Conservation (phyloP, 2,797 vertebrate genomes). For the Sphenodon punctatus region DNA sequence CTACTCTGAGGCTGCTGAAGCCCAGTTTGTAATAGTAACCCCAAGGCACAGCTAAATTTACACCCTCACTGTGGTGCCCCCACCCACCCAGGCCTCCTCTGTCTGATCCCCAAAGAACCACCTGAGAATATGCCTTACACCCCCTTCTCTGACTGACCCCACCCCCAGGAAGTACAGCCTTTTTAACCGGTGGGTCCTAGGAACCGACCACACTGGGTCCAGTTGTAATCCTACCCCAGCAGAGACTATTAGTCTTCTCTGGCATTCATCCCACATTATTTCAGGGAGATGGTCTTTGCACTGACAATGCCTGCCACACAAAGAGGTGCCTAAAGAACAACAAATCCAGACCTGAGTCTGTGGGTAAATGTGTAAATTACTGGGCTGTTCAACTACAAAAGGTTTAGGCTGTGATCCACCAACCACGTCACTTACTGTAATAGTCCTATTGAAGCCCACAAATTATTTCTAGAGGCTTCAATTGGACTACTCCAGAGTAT, state of each 20-base stretch:
- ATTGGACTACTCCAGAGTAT: too few species aligned
- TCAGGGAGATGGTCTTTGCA: constrained; percentile 19
- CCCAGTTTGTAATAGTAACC: not conserved
- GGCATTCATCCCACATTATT: constrained; percentile 51
- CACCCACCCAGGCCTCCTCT: too few species aligned
- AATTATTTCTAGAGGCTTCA: too few species aligned
- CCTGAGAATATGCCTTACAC: not conserved
- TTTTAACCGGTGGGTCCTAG: constrained; percentile 32
- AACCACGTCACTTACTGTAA: too few species aligned
- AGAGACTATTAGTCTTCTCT: not conserved
- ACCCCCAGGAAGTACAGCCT: not conserved
- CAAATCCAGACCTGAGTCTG: not conserved
- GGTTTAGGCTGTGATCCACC: too few species aligned
- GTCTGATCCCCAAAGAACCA: not conserved
- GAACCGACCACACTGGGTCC: not conserved
- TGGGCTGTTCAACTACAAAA: too few species aligned
- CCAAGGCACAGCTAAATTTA: not conserved
- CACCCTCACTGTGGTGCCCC: not conserved
- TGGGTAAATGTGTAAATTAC: not conserved
- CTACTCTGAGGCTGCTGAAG: not conserved
- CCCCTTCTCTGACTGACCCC: not conserved
- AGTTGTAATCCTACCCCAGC: not conserved
- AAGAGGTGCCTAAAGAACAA: not conserved
- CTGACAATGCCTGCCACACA: not conserved
- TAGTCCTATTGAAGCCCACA: too few species aligned